These are phyloP conservation scores for Xenopus laevis DNA, from an alignment of 2,113 vertebrate species.

Conservation along the genomic window DNA sequence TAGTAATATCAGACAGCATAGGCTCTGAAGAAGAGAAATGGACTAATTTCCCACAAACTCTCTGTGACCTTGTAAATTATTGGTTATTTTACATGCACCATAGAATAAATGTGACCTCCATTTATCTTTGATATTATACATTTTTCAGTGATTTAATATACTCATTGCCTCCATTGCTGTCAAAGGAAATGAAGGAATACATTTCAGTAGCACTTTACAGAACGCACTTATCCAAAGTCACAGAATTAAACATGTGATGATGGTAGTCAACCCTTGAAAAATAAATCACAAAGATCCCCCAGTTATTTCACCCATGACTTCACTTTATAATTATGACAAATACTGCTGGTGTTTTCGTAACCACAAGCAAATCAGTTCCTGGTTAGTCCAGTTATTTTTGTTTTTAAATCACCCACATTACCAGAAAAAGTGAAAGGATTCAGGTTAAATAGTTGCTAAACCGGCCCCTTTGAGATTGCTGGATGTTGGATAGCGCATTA, in stretches of 20 bases:
- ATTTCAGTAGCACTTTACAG: slow-evolving; percentile 68
- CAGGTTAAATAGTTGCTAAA: not conserved
- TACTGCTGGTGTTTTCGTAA: slow-evolving; percentile 31
- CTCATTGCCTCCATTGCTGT: slow-evolving; percentile 66
- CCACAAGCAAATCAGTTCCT: slow-evolving; percentile 31
- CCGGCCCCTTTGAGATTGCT: not conserved
- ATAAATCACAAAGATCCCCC: slow-evolving; percentile 64
- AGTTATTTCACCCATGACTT: slow-evolving; percentile 51
- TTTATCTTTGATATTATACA: slow-evolving; percentile 65
- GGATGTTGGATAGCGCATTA: not conserved
- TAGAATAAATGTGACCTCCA: slow-evolving; percentile 56
- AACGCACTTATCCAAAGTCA: slow-evolving; percentile 60
- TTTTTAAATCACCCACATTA: slow-evolving; percentile 18
- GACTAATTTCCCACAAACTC: slow-evolving; percentile 63
- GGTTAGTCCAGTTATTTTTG: slow-evolving; percentile 9
- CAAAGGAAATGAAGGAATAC: slow-evolving; percentile 64
- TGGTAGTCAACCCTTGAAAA: slow-evolving; percentile 54
- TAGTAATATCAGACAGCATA: slow-evolving; percentile 17
- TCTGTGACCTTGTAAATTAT: slow-evolving; percentile 63
- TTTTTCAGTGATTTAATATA: slow-evolving; percentile 64
- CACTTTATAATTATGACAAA: slow-evolving; percentile 45
- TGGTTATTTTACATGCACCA: slow-evolving; percentile 49
- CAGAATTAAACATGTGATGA: slow-evolving; percentile 59
- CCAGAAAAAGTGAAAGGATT: not conserved
- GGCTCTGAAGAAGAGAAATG: slow-evolving; percentile 45